Percentiles rank a stretch among this genome's conserved stretches.
These are phyloP conservation scores for Pelobates fuscus DNA, from an alignment of 2,113 vertebrate species.

Conservation along the genomic window DNA sequence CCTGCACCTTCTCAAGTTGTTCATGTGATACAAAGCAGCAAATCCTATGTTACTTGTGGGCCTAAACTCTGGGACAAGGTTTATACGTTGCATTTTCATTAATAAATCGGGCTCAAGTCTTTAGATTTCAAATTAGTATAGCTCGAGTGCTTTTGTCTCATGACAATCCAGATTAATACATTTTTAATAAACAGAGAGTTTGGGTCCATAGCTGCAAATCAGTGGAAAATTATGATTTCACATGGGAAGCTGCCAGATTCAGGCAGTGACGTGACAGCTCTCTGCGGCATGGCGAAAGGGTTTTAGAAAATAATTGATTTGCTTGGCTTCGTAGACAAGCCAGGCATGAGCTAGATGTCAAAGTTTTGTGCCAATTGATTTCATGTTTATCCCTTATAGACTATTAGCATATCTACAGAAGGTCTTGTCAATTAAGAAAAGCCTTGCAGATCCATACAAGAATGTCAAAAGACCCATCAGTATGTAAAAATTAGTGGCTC, in stretches of 20 bases:
- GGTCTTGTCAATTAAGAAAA: neutral
- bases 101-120: slow-evolving; percentile 36
- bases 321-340: slow-evolving; percentile 23
- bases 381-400: slow-evolving; percentile 14
- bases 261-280: slow-evolving; percentile 25
- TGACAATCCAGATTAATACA: slow-evolving; percentile 34
- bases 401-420: slow-evolving; percentile 22
- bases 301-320: slow-evolving; percentile 34
- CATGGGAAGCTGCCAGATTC: slow-evolving; percentile 35
- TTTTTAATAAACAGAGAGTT: slow-evolving; percentile 40
- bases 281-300: slow-evolving; percentile 3
- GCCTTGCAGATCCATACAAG: neutral
- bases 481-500: too few species aligned
- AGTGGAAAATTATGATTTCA: slow-evolving; percentile 38
- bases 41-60: neutral
- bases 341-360: slow-evolving; percentile 10
- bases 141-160: neutral
- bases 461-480: too few species aligned
- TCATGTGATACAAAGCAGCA: neutral
- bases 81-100: slow-evolving; percentile 27
- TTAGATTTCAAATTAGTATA: slow-evolving; percentile 27
- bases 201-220: slow-evolving; percentile 34
- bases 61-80: neutral
- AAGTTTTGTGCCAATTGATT: slow-evolving; percentile 32
- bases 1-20: neutral